A percentile compares a stretch with the other conserved stretches of the same genome.
Conservation (phyloP, 2,797 vertebrate species). For the Schizothorax lantsangensis region DNA sequence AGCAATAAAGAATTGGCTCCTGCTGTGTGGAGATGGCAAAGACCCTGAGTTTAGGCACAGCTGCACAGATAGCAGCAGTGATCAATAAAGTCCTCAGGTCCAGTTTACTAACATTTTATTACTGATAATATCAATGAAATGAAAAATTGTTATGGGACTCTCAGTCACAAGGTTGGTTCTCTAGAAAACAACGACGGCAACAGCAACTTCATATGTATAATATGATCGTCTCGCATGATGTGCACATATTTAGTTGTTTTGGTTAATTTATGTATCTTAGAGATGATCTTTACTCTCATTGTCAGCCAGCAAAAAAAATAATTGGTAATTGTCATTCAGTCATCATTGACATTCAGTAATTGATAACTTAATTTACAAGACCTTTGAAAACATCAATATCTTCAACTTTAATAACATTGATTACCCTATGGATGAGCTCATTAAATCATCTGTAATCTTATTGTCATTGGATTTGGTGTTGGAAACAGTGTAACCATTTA, state of each 20-base stretch:
- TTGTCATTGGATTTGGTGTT: constrained; percentile 14
- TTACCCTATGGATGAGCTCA: constrained; percentile 16
- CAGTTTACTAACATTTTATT: constrained; percentile 25
- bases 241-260: neutral
- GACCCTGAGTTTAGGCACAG: constrained; percentile 23
- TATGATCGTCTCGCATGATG: neutral
- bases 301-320: neutral
- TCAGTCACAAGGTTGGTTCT: constrained; percentile 1
- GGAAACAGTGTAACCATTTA: constrained; percentile 6
- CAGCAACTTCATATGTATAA: neutral
- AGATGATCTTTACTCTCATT: constrained; percentile 6
- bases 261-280: neutral
- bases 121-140: constrained; percentile 23
- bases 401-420: constrained; percentile 21
- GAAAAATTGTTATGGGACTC: constrained; percentile 2
- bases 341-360: constrained; percentile 11
- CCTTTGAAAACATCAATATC: constrained; percentile 36
- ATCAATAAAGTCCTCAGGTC: constrained; percentile 38
- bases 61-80: constrained; percentile 20
- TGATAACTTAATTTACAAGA: constrained; percentile 10
- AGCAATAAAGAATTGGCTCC: constrained; percentile 14
- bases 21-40: neutral
- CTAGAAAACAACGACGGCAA: neutral
- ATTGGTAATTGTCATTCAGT: constrained; percentile 14
- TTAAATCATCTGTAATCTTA: constrained; percentile 28